phyloP scores from a whole-genome alignment of 2,888 invertebrate species.

The Papilio protenor region DNA sequence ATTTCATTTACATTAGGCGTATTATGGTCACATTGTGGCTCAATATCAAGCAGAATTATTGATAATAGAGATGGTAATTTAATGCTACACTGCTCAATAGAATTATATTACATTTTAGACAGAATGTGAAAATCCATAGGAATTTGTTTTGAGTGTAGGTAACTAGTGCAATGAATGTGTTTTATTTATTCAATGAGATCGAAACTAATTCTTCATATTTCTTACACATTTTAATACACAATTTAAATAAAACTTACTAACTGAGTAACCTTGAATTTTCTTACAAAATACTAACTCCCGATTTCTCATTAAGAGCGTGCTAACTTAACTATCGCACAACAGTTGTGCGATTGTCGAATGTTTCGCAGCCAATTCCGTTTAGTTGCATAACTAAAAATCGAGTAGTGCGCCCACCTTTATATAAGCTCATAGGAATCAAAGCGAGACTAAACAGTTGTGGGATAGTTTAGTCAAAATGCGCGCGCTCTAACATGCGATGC shows the following conservation, averaged over 20 bases:
- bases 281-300: background rate
- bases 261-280: no score
- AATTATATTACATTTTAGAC: background rate
- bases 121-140: background rate
- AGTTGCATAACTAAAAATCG: no score
- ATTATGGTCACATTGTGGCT: background rate
- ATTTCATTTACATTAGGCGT: background rate
- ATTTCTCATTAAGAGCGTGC: background rate
- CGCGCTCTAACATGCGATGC: background rate
- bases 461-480: no score
- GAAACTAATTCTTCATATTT: background rate
- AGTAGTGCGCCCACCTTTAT: no score
- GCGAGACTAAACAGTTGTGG: no score
- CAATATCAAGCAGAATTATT: constrained; percentile 1
- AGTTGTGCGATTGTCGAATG: no score
- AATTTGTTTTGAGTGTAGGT: no score
- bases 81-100: background rate
- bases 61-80: background rate
- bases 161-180: background rate
- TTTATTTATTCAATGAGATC: background rate
- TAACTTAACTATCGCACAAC: background rate
- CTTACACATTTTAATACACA: background rate
- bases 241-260: no score
- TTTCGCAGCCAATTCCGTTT: no score
- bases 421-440: no score